Base-by-base conservation (phyloP, 2,888 invertebrate genomes). In the Pristionchus exspectatus region DNA sequence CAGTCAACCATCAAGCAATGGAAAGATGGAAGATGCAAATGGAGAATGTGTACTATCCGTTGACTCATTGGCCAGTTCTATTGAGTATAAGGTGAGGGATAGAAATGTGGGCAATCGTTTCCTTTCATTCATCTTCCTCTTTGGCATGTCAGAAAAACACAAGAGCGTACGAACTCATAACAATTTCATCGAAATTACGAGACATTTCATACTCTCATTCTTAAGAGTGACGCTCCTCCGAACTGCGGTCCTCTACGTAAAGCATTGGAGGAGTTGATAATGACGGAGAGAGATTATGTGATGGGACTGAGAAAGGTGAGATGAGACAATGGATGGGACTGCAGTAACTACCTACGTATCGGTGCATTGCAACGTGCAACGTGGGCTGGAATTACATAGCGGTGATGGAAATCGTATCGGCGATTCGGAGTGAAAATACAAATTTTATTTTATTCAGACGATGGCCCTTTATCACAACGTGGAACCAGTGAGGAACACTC, bases 231-330 rank as follows among this genome's bases (percentile, higher is more conserved):
- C 12, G 24, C 50, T 14, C 81, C 81, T 27, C 44, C 81, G 10
- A 81, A 54, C 56, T 24, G 54, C 33, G 87, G 56, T 4, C 87
- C 24, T 7, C 56, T 88, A 27, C 56, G 56, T 14, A 88, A 88
- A 89, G 92, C 92, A n/a, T 66, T 93, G 21, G 91, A 92, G 59
- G 93, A 93, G 66, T 89, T 93, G 33, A 89, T 93, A 63, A 81
- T 81, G 66, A 93, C 93, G 21, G 93, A 93, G 83, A 91, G 90
- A 90, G 92, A 92, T 88, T 93, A 93, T 74, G 93, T 93, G 54
- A 90, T 88, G 27, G 92, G 92, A 72, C 63, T 93, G 84, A 90
- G 90, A 85, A 92, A 92, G 91, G 93, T 93, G 10, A 18, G 81
- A 21, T 30, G 21, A 16, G 21, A n/a, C 16, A 72, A 69, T 50